Conservation (phyloP, 2,113 vertebrate genomes). For the Manacus vitellinus region DNA sequence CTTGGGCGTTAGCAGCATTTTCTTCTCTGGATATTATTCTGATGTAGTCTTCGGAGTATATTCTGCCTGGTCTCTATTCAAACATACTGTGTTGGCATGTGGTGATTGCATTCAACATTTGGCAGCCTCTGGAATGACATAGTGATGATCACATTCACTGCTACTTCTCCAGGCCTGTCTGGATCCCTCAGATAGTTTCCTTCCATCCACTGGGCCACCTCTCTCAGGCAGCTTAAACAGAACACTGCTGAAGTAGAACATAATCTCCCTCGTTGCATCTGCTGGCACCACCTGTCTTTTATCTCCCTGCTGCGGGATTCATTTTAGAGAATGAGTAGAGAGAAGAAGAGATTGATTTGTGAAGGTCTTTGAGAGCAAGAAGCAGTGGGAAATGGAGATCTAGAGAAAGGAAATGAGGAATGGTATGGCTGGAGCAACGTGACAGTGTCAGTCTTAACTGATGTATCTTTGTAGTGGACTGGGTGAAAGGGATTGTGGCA, state of each 20-base stretch:
- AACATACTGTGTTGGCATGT: background rate
- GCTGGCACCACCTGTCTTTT: background rate
- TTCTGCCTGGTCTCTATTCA: background rate
- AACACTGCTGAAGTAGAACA: background rate
- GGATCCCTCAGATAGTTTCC: background rate
- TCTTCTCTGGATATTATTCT: background rate
- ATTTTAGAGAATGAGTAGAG: background rate
- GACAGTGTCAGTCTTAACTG: background rate
- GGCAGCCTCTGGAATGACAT: background rate
- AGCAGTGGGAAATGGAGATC: background rate
- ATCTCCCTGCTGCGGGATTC: background rate
- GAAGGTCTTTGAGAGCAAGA: background rate
- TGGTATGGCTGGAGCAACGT: fast-evolving
- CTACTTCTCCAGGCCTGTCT: background rate
- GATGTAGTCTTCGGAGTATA: background rate
- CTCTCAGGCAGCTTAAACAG: background rate
- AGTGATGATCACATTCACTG: background rate
- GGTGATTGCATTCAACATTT: background rate
- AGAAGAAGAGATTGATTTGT: background rate
- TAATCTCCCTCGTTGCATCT: background rate
- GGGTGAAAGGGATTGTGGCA: background rate
- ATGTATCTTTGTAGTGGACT: background rate
- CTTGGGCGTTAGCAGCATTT: background rate
- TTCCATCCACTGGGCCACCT: background rate
- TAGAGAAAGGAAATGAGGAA: background rate